Conservation (phyloP, 2,113 vertebrate species). For the Silurus glanis region DNA sequence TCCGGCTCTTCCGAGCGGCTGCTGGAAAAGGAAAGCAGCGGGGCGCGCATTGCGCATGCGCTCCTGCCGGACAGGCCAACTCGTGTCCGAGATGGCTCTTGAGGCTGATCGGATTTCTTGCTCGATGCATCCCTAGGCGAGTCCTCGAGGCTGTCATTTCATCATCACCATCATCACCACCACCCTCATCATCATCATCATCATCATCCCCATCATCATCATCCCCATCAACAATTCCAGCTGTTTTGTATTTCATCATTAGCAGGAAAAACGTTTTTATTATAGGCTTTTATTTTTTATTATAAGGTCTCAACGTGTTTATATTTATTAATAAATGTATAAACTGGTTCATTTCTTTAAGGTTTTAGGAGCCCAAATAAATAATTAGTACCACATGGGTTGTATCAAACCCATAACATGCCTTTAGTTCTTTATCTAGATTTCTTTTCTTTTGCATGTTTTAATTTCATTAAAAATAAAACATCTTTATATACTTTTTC, state of each 20-base stretch:
- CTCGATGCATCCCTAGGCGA: not conserved
- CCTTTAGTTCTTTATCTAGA: not conserved
- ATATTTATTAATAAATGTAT: no score
- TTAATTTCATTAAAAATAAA: not conserved
- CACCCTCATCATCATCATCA: not conserved
- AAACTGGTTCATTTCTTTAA: not conserved
- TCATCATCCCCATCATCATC: not conserved
- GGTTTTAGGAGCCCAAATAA: not conserved
- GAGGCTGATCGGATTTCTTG: not conserved
- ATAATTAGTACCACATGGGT: not conserved
- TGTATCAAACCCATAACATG: not conserved
- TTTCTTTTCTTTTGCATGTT: not conserved
- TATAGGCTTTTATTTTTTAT: not conserved
- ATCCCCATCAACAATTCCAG: not conserved
- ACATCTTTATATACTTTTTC: not conserved
- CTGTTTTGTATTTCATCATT: not conserved
- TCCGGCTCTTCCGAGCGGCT: conserved; percentile 41
- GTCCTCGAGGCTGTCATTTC: not conserved
- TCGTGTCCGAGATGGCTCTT: conserved; percentile 17
- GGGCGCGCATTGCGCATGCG: conserved; percentile 32
- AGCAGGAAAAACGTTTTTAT: no score
- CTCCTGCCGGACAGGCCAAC: conserved; percentile 29
- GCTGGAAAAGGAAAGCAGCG: conserved; percentile 33
- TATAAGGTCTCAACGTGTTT: not conserved
- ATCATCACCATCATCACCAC: not conserved